Base-by-base conservation (phyloP, 2,113 vertebrate genomes). In the Clarias macrocephalus region DNA sequence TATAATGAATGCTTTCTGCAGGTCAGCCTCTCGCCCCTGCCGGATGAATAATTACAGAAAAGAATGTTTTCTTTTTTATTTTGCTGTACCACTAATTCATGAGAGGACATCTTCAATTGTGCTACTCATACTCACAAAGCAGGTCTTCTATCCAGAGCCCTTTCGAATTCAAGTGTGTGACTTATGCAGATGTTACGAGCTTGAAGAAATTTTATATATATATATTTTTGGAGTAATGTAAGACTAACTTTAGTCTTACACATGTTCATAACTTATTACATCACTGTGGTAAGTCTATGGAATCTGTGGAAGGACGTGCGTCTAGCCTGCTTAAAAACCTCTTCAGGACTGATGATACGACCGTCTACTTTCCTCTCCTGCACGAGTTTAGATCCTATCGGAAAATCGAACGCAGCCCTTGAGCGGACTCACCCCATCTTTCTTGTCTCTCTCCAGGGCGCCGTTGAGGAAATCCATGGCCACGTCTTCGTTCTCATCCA, bases 391-490 rank as follows among this genome's bases (percentile, higher is more conserved):
- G 72, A 52, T 28, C 73, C 37, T 25, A 80, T 80, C 30, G 6
- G 79, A 42, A 62, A 42, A 42, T 80, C 57, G 10, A 81, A 60
- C 30, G 42, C 30, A 62, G 10, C 30, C 23, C 13, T 48, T 5
- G 54, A 8, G 3, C 42, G 54, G 63, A 84, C 88, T 97, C 90
- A 99, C 98, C 89, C 98, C 98, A 1, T 99, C 97, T 90, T 99
- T 99, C 92, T 98, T 99, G 94, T 99, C 98, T 89, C 98, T 96
- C 94, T 95, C 98, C 89, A 99, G 93, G 0, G 98, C 98, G 79
- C 97, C 98, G 16, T 98, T 97, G 79, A 99, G 96, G 91, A 99
- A 99, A 89, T 99, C 98, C 97, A 98, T 96, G 83, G 98, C 97
- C 28, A 99, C 97, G 3, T 97, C 98, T 92, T 99, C 98, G 60